Conservation (phyloP, 2,888 invertebrate genomes). For the Tortricodes alternella region DNA sequence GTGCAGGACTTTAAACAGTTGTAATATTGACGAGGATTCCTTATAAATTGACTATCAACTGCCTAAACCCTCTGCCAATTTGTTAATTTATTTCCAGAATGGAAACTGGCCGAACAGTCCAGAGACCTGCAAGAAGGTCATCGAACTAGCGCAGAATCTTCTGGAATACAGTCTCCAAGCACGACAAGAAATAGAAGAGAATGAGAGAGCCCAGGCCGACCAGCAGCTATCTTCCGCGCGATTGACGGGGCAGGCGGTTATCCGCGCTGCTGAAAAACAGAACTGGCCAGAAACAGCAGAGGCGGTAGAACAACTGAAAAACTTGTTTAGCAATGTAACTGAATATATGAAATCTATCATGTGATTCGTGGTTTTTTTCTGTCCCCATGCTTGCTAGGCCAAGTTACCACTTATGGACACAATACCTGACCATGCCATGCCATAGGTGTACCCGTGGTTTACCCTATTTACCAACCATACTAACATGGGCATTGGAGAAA, state of each 20-base stretch:
- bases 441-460: too few species aligned
- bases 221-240: slow-evolving; percentile 84
- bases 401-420: background rate
- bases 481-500: too few species aligned
- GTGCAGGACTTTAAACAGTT: too few species aligned
- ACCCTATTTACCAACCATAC: too few species aligned
- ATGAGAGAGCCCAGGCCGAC: slow-evolving; percentile 76
- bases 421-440: too few species aligned
- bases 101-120: slow-evolving; percentile 82
- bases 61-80: too few species aligned
- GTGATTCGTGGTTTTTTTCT: slow-evolving; percentile 39
- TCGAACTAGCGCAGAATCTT: slow-evolving; percentile 83
- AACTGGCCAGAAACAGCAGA: slow-evolving; percentile 67
- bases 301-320: slow-evolving; percentile 55
- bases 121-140: slow-evolving; percentile 83
- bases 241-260: slow-evolving; percentile 81
- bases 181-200: slow-evolving; percentile 65
- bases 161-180: slow-evolving; percentile 83
- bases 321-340: slow-evolving; percentile 55
- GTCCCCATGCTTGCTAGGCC: background rate
- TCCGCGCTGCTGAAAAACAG: slow-evolving; percentile 73
- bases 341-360: slow-evolving; percentile 74
- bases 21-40: too few species aligned
- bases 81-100: slow-evolving; percentile 58
- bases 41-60: too few species aligned